phyloP scores from a whole-genome alignment of 2,113 vertebrate genomes.

The Melanostigma gelatinosum region DNA sequence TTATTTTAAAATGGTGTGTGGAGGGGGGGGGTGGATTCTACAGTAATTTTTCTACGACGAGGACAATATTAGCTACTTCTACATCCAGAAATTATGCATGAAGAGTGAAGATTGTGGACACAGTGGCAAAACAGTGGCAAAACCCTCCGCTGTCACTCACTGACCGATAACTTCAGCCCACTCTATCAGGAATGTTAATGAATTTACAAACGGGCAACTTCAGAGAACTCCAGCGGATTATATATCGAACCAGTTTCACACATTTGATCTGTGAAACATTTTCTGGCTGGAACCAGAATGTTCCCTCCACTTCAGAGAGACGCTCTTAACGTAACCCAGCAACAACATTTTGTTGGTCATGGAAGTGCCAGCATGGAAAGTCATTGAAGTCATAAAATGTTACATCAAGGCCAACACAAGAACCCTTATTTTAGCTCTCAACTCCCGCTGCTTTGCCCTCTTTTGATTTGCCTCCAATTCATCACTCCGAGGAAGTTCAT shows the following conservation, averaged over 20 bases:
- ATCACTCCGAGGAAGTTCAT: constrained; percentile 16
- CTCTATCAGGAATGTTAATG: not conserved
- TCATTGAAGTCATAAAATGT: constrained; percentile 27
- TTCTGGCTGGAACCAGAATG: not conserved
- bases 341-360: constrained; percentile 39
- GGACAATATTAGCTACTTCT: too few relatives aligned
- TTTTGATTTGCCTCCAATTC: constrained; percentile 39
- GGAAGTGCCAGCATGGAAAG: constrained; percentile 11
- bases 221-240: constrained; percentile 6
- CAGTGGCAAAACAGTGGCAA: too few relatives aligned
- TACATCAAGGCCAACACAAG: constrained; percentile 27
- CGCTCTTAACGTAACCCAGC: constrained; percentile 8
- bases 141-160: too few relatives aligned
- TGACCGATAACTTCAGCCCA: not conserved
- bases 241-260: not conserved
- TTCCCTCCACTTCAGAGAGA: not conserved
- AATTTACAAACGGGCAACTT: not conserved
- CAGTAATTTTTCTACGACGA: too few relatives aligned
- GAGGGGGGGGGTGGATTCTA: too few relatives aligned
- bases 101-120: too few relatives aligned
- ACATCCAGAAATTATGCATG: too few relatives aligned
- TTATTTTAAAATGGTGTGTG: too few relatives aligned
- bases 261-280: constrained; percentile 26
- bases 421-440: not conserved
- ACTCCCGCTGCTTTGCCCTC: not conserved